These are phyloP conservation scores for Drosophila arawakana DNA, from an alignment of 1,140 invertebrate species.

Conservation along the genomic window DNA sequence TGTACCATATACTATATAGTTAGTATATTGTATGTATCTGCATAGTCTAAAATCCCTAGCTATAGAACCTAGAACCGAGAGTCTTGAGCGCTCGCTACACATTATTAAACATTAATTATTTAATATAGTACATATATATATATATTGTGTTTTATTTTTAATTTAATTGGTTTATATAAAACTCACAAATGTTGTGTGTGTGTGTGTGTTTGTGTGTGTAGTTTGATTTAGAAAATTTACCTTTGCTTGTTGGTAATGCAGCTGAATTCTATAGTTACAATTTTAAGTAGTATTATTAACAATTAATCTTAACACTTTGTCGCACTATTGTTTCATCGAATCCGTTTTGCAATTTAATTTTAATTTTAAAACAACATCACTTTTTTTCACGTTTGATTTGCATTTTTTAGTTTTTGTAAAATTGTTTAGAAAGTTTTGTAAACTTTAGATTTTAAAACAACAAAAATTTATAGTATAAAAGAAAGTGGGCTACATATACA, in stretches of 20 bases:
- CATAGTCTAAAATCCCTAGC: constrained; percentile 66
- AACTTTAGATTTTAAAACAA: constrained; percentile 59
- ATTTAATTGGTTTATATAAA: constrained; percentile 1
- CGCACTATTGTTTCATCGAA: constrained; percentile 53
- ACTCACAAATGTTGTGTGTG: not conserved
- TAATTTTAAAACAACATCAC: constrained; percentile 83
- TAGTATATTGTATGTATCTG: constrained; percentile 55
- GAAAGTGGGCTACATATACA: not conserved
- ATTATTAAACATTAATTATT: too few relatives aligned
- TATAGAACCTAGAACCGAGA: constrained; percentile 54
- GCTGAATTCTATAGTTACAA: constrained; percentile 53
- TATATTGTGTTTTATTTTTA: not conserved
- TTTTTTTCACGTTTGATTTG: constrained; percentile 84
- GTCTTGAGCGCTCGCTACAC: not conserved
- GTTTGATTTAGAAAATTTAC: constrained; percentile 34
- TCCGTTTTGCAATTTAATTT: constrained; percentile 44
- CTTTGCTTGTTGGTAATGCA: constrained; percentile 42
- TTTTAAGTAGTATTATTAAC: constrained; percentile 29
- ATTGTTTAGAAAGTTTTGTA: constrained; percentile 72
- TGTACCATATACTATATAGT: constrained; percentile 18
- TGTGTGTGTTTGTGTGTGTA: not conserved
- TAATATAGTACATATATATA: too few relatives aligned
- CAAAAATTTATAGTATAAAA: constrained; percentile 15
- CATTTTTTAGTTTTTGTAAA: constrained; percentile 64
- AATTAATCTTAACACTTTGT: constrained; percentile 61